Evolutionary conservation across 2,797 vertebrate genomes (phyloP).

Genomic region (Hybognathus amarus): DNA sequence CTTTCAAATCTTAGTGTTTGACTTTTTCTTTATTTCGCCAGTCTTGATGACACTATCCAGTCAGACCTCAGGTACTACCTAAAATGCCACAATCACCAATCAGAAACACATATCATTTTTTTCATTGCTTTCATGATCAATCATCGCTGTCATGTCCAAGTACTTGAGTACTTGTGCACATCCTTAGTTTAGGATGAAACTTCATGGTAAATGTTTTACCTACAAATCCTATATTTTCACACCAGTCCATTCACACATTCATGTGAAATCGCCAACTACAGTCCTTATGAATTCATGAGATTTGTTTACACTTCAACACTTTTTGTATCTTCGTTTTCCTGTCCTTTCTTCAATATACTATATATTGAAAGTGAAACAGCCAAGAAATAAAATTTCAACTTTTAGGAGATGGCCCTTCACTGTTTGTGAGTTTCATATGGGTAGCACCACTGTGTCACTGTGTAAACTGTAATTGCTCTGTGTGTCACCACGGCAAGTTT

Average conservation of each 20-base stretch:
- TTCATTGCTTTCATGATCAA: no score
- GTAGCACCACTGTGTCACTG: constrained; percentile 25
- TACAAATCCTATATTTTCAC: no score
- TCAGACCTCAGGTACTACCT: background rate
- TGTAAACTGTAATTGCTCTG: constrained; percentile 52
- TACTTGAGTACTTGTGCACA: background rate
- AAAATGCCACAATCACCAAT: background rate
- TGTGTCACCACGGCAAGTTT: constrained; percentile 34
- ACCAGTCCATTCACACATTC: no score
- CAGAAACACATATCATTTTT: no score
- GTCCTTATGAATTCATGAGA: background rate
- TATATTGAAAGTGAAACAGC: background rate
- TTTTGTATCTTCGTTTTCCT: background rate
- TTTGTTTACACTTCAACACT: background rate
- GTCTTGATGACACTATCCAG: background rate
- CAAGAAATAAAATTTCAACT: background rate
- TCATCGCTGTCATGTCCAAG: background rate
- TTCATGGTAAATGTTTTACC: no score
- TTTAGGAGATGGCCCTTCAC: constrained; percentile 9
- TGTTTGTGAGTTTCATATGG: constrained; percentile 38
- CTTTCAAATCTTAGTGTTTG: background rate
- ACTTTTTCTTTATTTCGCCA: background rate
- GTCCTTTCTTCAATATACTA: background rate
- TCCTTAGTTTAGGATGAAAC: background rate
- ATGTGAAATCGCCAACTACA: background rate